These are phyloP conservation scores for Semnopithecus entellus DNA, from an alignment of 2,113 vertebrate genomes.

Conservation along the genomic window DNA sequence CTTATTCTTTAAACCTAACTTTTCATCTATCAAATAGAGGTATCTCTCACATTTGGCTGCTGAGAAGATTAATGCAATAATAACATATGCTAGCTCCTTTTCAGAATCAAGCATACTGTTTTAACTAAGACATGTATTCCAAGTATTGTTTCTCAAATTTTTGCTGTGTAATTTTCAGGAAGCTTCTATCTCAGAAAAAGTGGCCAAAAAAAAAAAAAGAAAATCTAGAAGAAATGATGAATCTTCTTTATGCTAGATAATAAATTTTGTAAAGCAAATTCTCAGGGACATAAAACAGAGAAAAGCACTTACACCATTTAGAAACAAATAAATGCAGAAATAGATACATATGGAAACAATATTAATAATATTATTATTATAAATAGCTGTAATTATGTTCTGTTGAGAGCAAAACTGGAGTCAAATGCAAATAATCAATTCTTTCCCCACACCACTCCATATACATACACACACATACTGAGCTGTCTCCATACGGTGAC, in stretches of 20 bases:
- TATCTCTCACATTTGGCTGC: neutral
- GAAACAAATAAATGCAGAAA: conserved; percentile 41
- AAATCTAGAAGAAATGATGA: neutral
- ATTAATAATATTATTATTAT: conserved; percentile 42
- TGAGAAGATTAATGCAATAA: neutral
- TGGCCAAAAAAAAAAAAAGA: neutral
- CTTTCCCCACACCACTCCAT: neutral
- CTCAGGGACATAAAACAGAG: neutral
- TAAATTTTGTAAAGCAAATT: conserved; percentile 31
- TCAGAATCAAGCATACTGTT: neutral
- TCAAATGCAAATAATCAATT: conserved; percentile 20
- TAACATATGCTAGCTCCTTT: neutral
- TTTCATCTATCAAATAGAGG: neutral
- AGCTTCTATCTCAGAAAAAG: neutral
- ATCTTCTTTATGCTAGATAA: conserved; percentile 10
- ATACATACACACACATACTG: conserved; percentile 62
- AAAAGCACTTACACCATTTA: conserved; percentile 10
- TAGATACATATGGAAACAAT: conserved; percentile 61
- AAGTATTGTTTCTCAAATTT: neutral
- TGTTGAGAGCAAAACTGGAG: neutral
- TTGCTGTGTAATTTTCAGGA: neutral
- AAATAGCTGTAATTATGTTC: conserved; percentile 69
- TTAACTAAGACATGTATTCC: neutral
- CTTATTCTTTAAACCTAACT: neutral
- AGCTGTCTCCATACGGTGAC: conserved; percentile 55